A percentile compares a stretch with the other conserved stretches of the same genome.
These are phyloP conservation scores for Coracias cyanogaster DNA, from an alignment of 2,797 vertebrate species.

Conservation along the genomic window DNA sequence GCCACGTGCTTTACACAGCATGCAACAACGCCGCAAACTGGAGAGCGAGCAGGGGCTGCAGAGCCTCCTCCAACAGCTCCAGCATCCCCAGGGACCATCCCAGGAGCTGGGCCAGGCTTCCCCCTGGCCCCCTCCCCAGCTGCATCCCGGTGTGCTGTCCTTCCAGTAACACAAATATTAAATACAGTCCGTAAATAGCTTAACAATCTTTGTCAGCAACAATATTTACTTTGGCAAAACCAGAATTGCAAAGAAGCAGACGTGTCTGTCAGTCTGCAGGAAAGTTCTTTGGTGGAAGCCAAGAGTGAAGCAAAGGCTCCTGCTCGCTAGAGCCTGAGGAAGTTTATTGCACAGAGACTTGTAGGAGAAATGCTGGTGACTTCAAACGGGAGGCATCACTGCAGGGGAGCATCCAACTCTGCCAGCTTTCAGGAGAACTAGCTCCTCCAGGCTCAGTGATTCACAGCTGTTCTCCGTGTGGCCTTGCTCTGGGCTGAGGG, in stretches of 20 bases:
- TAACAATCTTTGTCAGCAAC: constrained; percentile 68
- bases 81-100: not conserved
- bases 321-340: constrained; percentile 24
- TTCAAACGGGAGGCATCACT: not conserved
- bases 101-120: not conserved
- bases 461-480: constrained; percentile 63
- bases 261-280: not conserved
- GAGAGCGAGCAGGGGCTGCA: not conserved
- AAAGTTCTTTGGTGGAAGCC: constrained; percentile 54
- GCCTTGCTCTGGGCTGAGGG: constrained; percentile 22
- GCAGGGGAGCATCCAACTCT: constrained; percentile 25
- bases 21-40: constrained; percentile 68
- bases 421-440: constrained; percentile 36
- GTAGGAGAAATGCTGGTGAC: constrained; percentile 29
- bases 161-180: constrained; percentile 75
- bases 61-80: not conserved
- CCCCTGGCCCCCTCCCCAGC: not conserved
- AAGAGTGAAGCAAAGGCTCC: constrained; percentile 44
- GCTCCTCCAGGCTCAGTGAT: constrained; percentile 64
- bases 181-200: constrained; percentile 69
- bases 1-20: constrained; percentile 78
- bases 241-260: not conserved
- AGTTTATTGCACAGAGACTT: constrained; percentile 58
- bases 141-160: constrained; percentile 6
- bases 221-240: constrained; percentile 65